A percentile compares a stretch with the other conserved stretches of the same genome.
Conservation (phyloP, 2,113 vertebrate species). For the Megaceryle maxima region DNA sequence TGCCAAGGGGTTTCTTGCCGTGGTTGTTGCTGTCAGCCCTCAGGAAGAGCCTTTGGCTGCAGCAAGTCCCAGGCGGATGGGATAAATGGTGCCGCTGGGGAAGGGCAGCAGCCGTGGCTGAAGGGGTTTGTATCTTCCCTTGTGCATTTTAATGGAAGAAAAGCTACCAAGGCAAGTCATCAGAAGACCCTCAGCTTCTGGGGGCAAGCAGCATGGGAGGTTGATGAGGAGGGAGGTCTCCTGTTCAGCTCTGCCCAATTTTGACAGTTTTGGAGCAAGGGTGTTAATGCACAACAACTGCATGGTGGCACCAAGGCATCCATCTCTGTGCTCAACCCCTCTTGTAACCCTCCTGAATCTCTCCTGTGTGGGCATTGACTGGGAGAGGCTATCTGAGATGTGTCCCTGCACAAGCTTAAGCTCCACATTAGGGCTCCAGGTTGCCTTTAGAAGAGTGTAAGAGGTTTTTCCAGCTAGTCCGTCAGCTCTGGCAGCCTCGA, state of each 20-base stretch:
- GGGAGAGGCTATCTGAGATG: not conserved
- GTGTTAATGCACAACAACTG: not conserved
- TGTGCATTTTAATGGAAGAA: rapidly evolving
- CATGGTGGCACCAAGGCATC: not conserved
- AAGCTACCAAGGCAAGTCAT: not conserved
- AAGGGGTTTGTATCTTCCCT: not conserved
- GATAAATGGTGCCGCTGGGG: not conserved
- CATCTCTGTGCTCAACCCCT: not conserved
- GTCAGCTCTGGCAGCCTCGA: not conserved
- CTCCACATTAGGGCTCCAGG: not conserved
- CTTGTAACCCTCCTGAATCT: not conserved
- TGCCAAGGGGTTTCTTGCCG: not conserved
- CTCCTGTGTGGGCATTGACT: not conserved
- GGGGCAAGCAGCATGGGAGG: not conserved
- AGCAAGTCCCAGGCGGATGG: rapidly evolving
- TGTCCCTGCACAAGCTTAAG: not conserved
- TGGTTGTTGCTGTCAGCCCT: not conserved
- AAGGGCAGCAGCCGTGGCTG: not conserved
- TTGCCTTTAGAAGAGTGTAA: not conserved
- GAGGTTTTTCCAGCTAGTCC: not conserved
- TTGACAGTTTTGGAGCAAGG: not conserved
- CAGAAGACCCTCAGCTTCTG: rapidly evolving
- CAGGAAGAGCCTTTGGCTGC: not conserved
- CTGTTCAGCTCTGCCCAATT: not conserved
- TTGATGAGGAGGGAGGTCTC: not conserved